Evolutionary conservation across 2,113 vertebrate species (phyloP).

Genomic region (Plecotus auritus): DNA sequence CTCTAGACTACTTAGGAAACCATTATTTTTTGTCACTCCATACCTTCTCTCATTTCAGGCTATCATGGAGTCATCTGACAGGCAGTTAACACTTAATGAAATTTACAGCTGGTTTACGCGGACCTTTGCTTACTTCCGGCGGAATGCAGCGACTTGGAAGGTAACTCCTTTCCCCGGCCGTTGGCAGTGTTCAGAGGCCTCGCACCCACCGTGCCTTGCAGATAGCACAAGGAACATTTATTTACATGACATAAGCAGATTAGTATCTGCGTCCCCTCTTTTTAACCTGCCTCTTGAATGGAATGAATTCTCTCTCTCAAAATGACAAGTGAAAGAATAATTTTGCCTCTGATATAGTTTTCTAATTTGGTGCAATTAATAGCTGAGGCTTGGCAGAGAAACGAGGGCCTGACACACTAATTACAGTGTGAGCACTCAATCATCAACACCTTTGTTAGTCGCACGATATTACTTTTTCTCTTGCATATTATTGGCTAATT

Average conservation of each 20-base stretch:
- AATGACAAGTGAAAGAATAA: slow-evolving; percentile 99
- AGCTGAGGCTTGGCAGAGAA: slow-evolving; percentile 93
- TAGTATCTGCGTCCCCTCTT: slow-evolving; percentile 88
- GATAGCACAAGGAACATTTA: slow-evolving; percentile 88
- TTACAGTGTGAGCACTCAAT: slow-evolving; percentile 99
- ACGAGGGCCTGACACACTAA: slow-evolving; percentile 98
- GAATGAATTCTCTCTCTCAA: slow-evolving; percentile 93
- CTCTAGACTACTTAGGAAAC: slow-evolving; percentile 90
- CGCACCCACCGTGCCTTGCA: slow-evolving; percentile 69
- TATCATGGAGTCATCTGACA: slow-evolving; percentile 99
- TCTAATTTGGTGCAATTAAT: slow-evolving; percentile 99
- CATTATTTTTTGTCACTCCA: slow-evolving; percentile 90
- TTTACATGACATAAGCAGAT: slow-evolving; percentile 92
- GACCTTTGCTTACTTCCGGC: slow-evolving; percentile 99
- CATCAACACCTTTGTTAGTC: slow-evolving; percentile 99
- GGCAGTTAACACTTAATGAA: slow-evolving; percentile 99
- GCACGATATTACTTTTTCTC: slow-evolving; percentile 92
- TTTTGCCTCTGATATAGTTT: slow-evolving; percentile 98
- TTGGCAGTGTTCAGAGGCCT: slow-evolving; percentile 77
- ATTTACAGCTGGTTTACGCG: slow-evolving; percentile 99
- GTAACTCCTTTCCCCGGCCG: slow-evolving; percentile 82
- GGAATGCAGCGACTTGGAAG: slow-evolving; percentile 99
- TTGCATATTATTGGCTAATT: slow-evolving; percentile 99
- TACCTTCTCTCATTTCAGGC: slow-evolving; percentile 95
- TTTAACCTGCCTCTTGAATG: slow-evolving; percentile 92